Percentiles rank a stretch among this genome's conserved stretches.
Evolutionary conservation across 2,113 vertebrate species (phyloP).

Genomic region (Cynocephalus volans): DNA sequence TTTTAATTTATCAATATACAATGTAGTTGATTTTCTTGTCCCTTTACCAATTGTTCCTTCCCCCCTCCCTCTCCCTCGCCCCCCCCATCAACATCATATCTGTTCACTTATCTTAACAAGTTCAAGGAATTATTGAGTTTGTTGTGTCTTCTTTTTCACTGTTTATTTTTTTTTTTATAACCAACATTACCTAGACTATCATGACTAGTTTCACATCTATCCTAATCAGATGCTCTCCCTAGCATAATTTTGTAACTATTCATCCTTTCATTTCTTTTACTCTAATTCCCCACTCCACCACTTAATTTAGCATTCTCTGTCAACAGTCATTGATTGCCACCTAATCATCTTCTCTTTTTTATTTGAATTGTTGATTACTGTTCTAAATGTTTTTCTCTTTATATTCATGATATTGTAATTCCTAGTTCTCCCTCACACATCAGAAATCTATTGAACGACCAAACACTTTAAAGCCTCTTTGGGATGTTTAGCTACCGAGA

Average conservation of each 20-base stretch:
- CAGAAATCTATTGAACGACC: not conserved
- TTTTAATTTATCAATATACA: no score
- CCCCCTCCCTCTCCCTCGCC: no score
- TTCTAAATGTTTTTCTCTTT: not conserved
- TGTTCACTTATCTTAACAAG: no score
- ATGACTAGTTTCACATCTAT: not conserved
- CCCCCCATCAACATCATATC: no score
- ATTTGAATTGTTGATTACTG: not conserved
- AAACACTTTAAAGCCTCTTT: not conserved
- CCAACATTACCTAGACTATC: not conserved
- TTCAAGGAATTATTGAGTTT: no score
- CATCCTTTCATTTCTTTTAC: not conserved
- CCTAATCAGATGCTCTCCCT: not conserved
- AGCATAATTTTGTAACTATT: not conserved
- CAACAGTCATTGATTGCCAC: not conserved
- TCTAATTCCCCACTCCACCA: not conserved
- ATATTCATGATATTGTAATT: not conserved
- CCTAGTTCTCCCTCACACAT: not conserved
- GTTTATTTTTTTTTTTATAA: not conserved
- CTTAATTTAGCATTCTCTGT: not conserved
- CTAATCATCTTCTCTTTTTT: not conserved
- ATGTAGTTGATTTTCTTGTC: no score
- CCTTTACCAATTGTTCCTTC: no score
- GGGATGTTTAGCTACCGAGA: not conserved
- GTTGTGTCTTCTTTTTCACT: no score